Evolutionary conservation across 2,113 vertebrate species (phyloP), one percentile per base, ranked within the genome.

Genomic region (Piprites chloris): DNA sequence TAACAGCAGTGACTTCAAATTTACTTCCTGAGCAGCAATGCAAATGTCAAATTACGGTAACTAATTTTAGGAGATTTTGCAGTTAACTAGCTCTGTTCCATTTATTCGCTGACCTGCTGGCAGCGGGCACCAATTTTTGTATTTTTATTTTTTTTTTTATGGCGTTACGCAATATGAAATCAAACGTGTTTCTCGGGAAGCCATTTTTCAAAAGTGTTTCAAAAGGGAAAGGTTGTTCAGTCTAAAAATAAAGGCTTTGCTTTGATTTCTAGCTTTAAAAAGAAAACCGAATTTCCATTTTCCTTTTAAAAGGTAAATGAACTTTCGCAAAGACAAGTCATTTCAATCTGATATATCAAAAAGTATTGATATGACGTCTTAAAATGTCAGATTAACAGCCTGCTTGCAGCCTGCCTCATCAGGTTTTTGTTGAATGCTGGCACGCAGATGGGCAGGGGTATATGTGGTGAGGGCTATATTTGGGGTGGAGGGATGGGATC

Each of bases 41-140:
- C 95, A 96, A 96, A 96, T 81, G 96, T 95, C 88, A 95, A 93
- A 95, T 96, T 93, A 81, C 56, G 12, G 86, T 56, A 86, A 94
- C 87, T 95, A 96, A 95, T 94, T 94, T 96, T 97, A 92, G 93
- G 88, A 88, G 44, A 78, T 78, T 69, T 88, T 26, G 0, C 65
- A 75, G 90, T 94, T 97, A 96, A 96, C 92, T 41, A 90, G 61
- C 65, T 92, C 69, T 68, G 3, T 81, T 52, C 90, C 80, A 22
- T 81, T 90, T 91, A 65, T 67, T 85, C 47, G 39, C 3, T 46
- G 79, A 56, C 61, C 68, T 81, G 76, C 58, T 86, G 76, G 46
- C 59, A 39, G 16, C 32, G 8, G 47, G 52, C 19, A 84, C 44
- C 20, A 19, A 66, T 67, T 39, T 85, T 42, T 63, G 17, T 35